phyloP scores from a whole-genome alignment of 2,888 invertebrate genomes.

The Acutogordius australiensis region DNA sequence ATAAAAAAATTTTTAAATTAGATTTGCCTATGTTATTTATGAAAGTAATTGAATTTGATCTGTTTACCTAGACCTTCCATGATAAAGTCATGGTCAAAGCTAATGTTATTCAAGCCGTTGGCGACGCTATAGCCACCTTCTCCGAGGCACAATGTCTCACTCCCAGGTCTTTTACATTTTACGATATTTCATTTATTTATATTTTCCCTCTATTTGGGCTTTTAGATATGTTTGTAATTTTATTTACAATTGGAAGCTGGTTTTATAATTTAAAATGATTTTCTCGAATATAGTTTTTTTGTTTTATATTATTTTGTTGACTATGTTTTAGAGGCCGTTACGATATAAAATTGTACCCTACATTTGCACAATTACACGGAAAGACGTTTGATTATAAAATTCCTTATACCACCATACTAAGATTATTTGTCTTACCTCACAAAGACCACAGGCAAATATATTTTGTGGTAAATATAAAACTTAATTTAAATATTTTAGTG shows the following conservation, averaged over 20 bases:
- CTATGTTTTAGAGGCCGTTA: conserved; percentile 57
- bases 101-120: conserved; percentile 81
- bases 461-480: conserved; percentile 42
- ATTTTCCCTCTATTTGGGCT: too few species aligned
- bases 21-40: background rate
- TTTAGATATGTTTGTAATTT: too few species aligned
- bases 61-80: conserved; percentile 52
- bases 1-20: conserved; percentile 11
- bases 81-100: conserved; percentile 84
- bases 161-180: conserved; percentile 46
- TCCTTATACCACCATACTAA: conserved; percentile 72
- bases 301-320: background rate
- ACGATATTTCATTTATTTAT: too few species aligned
- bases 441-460: conserved; percentile 92
- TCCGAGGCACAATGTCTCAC: conserved; percentile 86
- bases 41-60: conserved; percentile 11
- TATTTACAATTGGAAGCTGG: background rate
- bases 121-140: conserved; percentile 85
- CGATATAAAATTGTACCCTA: conserved; percentile 68
- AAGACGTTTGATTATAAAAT: conserved; percentile 99
- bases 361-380: conserved; percentile 66
- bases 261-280: background rate
- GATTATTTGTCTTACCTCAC: conserved; percentile 73
- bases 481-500: too few species aligned
- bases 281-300: background rate